Evolutionary conservation across 2,113 vertebrate species (phyloP).

Genomic region (Cettia cetti): DNA sequence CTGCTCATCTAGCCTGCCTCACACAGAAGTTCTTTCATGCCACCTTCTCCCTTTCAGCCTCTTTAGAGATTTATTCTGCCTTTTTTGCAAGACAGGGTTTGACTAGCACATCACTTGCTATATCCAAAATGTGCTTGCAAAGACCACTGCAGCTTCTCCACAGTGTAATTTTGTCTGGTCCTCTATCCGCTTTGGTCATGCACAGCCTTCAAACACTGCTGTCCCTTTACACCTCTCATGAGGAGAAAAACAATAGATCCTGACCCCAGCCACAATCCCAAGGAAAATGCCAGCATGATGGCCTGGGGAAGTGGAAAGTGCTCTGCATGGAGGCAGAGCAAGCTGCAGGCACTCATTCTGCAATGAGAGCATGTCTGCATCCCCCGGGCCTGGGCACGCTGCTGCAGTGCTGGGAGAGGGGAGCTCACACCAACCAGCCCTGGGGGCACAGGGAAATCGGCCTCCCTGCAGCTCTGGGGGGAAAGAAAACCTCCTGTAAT

Average conservation of each 20-base stretch:
- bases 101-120: background rate
- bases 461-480: background rate
- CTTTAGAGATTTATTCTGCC: background rate
- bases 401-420: background rate
- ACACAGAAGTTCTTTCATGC: background rate
- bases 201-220: background rate
- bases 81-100: background rate
- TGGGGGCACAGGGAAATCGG: background rate
- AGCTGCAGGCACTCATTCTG: fast-evolving
- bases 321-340: background rate
- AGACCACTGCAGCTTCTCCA: background rate
- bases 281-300: background rate
- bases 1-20: background rate
- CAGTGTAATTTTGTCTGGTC: background rate
- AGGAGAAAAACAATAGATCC: background rate
- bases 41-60: background rate
- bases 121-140: background rate
- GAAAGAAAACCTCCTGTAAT: background rate
- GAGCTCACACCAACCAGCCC: background rate
- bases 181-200: background rate
- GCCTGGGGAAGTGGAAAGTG: fast-evolving
- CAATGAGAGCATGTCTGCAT: background rate
- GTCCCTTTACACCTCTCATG: fast-evolving
- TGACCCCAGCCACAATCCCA: background rate
- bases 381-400: fast-evolving